Conservation (phyloP, 2,113 vertebrate genomes). For the Rynchops niger region DNA sequence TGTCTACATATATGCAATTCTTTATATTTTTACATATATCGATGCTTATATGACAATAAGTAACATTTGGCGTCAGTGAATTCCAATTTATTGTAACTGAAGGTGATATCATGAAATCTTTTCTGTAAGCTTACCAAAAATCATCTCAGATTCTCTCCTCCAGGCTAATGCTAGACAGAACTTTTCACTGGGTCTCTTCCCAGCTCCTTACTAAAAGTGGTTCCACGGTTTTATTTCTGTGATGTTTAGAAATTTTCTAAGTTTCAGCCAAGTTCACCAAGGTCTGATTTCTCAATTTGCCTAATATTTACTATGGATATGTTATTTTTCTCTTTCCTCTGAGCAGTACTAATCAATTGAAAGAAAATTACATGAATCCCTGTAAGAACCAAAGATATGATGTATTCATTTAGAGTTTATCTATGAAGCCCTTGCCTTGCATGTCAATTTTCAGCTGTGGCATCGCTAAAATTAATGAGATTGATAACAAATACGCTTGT, state of each 20-base stretch:
- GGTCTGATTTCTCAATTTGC: not conserved
- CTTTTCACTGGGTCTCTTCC: not conserved
- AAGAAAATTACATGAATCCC: not conserved
- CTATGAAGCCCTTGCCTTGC: not conserved
- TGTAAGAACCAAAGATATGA: not conserved
- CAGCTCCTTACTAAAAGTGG: not conserved
- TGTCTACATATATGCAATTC: not conserved
- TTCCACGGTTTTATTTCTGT: not conserved
- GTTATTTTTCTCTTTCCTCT: not conserved
- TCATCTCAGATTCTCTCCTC: not conserved
- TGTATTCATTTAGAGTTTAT: not conserved
- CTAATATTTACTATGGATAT: not conserved
- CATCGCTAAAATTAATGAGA: not conserved
- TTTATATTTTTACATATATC: not conserved
- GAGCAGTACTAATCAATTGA: not conserved
- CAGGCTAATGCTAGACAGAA: not conserved
- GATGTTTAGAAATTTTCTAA: not conserved
- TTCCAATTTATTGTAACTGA: not conserved
- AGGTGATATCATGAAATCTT: not conserved
- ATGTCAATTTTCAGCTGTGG: not conserved
- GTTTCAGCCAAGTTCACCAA: not conserved
- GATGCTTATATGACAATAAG: not conserved
- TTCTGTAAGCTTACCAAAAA: not conserved
- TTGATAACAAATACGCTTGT: not conserved
- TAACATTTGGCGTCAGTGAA: not conserved